phyloP scores from a whole-genome alignment of 1,140 invertebrate genomes.

The Drosophila suzukii region DNA sequence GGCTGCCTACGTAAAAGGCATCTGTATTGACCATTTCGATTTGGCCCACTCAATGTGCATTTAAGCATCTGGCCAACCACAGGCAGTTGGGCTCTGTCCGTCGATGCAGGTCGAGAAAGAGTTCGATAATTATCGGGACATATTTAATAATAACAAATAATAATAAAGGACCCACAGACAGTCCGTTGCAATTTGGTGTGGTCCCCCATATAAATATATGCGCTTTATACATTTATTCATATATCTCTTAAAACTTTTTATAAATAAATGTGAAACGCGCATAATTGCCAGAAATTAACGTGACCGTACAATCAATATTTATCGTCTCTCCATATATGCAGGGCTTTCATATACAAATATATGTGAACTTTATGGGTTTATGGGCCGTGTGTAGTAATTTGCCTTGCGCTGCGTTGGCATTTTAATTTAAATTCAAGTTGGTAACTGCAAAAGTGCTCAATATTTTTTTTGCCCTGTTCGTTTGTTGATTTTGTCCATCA shows the following conservation, averaged over 20 bases:
- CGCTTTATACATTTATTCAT: conserved; percentile 22
- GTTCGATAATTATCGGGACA: conserved; percentile 71
- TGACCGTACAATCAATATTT: conserved; percentile 76
- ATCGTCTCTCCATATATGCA: conserved; percentile 61
- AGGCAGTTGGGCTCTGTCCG: conserved; percentile 12
- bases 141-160: conserved; percentile 78
- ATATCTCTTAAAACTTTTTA: conserved; percentile 11
- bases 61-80: conserved; percentile 52
- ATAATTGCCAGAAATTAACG: conserved; percentile 80
- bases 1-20: conserved; percentile 14
- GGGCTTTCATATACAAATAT: conserved; percentile 24
- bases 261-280: conserved; percentile 57
- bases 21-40: conserved; percentile 42
- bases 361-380: conserved; percentile 34
- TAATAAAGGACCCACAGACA: conserved; percentile 57
- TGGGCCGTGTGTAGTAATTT: conserved; percentile 41
- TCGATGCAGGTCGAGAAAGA: conserved; percentile 20
- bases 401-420: conserved; percentile 62
- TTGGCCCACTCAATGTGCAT: conserved; percentile 43
- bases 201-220: conserved; percentile 18
- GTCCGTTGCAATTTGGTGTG: conserved; percentile 16
- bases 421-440: conserved; percentile 81
- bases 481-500: conserved; percentile 81
- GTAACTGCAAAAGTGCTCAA: conserved; percentile 51
- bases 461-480: conserved; percentile 35